Conservation (phyloP, 1,140 invertebrate species). For the Bombus superbus region DNA sequence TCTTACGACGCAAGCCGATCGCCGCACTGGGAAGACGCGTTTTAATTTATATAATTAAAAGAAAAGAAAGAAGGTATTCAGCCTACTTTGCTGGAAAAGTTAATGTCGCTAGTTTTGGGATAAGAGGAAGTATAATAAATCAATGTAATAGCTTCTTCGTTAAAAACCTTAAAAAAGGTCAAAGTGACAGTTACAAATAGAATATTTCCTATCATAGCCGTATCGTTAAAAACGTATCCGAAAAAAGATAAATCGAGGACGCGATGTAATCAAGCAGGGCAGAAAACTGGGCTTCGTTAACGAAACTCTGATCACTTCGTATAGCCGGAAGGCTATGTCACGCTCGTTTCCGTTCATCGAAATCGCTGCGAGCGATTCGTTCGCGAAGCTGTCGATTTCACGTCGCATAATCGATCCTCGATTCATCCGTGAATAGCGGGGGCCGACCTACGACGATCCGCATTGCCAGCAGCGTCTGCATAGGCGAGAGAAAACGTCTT, state of each 20-base stretch:
- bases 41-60: too few species aligned
- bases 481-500: background rate
- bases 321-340: background rate
- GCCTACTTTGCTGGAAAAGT: too few species aligned
- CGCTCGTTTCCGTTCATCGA: background rate
- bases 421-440: background rate
- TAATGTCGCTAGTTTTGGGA: too few species aligned
- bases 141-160: too few species aligned
- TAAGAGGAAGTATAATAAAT: too few species aligned
- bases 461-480: background rate
- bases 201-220: background rate
- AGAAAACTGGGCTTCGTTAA: background rate
- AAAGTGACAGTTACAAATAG: background rate
- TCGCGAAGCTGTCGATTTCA: background rate
- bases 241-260: background rate
- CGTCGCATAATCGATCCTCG: background rate
- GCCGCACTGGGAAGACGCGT: too few species aligned
- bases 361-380: background rate
- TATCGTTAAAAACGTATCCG: too few species aligned
- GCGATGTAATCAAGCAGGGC: background rate
- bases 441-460: background rate
- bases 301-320: background rate
- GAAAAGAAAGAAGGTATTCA: too few species aligned
- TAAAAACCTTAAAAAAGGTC: too few species aligned
- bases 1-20: too few species aligned